Percentiles rank a stretch among this genome's conserved stretches.
Conservation (phyloP, 2,888 invertebrate genomes). For the Volucella inanis region DNA sequence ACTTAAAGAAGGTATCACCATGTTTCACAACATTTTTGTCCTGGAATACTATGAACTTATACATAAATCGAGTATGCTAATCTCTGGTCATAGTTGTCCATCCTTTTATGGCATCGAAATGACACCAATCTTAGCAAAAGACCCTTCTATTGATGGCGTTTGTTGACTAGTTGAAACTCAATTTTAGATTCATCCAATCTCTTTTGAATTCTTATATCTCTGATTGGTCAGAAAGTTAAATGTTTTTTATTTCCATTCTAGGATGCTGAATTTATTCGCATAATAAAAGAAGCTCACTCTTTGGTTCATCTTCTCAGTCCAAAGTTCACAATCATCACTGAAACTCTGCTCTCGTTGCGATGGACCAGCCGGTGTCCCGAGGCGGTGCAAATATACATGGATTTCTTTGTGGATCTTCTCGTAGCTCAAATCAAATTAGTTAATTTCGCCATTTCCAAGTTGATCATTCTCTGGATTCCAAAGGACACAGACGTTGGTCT, state of each 20-base stretch:
- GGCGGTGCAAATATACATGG: constrained; percentile 85
- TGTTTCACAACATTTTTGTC: too few relatives aligned
- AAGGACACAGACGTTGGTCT: constrained; percentile 83
- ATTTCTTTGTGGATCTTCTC: constrained; percentile 87
- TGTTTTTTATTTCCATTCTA: constrained; percentile 77
- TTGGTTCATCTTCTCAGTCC: constrained; percentile 85
- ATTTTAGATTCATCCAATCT: too few relatives aligned
- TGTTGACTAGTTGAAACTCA: too few relatives aligned
- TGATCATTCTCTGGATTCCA: constrained; percentile 86
- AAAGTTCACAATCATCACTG: constrained; percentile 85
- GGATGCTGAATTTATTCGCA: constrained; percentile 85
- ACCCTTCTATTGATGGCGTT: neutral
- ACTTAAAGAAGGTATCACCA: too few relatives aligned
- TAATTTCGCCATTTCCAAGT: constrained; percentile 85
- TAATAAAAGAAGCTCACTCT: constrained; percentile 85
- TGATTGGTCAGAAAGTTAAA: neutral
- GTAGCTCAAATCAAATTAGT: constrained; percentile 88
- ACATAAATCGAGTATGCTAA: too few relatives aligned
- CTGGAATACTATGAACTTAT: too few relatives aligned
- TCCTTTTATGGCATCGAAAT: too few relatives aligned
- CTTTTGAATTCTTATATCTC: neutral
- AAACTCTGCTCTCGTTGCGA: constrained; percentile 85
- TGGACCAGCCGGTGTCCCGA: constrained; percentile 84
- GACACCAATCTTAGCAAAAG: too few relatives aligned
- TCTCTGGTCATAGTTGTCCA: too few relatives aligned